Conservation (phyloP, 2,113 vertebrate genomes). For the Podarcis muralis region DNA sequence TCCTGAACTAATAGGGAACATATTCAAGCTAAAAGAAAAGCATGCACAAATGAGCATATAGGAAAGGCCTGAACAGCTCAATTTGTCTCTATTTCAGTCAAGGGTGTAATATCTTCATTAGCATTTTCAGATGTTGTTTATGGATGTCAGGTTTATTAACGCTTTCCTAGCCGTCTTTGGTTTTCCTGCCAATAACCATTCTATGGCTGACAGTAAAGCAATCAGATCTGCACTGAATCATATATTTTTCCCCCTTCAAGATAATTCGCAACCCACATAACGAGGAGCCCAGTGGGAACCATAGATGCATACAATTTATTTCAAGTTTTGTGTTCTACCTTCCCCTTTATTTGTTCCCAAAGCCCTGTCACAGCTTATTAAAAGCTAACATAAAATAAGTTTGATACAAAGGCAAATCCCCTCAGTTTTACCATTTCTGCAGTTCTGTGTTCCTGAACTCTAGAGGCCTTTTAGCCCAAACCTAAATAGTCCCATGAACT, state of each 20-base stretch:
- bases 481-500: not conserved
- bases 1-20: constrained; percentile 30
- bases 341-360: not conserved
- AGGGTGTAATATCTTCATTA: constrained; percentile 35
- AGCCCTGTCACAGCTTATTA: constrained; percentile 3
- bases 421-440: not conserved
- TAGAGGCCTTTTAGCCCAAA: no score
- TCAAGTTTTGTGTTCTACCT: not conserved
- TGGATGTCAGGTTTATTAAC: constrained; percentile 24
- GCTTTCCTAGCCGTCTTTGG: constrained; percentile 23
- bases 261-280: constrained; percentile 6
- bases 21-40: constrained; percentile 39
- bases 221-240: constrained; percentile 5
- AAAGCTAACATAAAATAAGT: constrained; percentile 9
- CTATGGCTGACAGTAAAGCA: constrained; percentile 32
- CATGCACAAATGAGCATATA: constrained; percentile 44
- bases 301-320: not conserved
- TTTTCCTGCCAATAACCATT: constrained; percentile 33
- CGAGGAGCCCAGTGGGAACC: not conserved
- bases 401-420: not conserved
- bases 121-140: constrained; percentile 43
- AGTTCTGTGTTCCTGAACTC: not conserved
- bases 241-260: constrained; percentile 12
- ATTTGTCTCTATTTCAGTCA: constrained; percentile 34
- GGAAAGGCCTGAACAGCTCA: constrained; percentile 43